Evolutionary conservation across 1,140 invertebrate genomes (phyloP), one percentile per base, ranked within the genome.

Genomic region (Aleiodes sp.): DNA sequence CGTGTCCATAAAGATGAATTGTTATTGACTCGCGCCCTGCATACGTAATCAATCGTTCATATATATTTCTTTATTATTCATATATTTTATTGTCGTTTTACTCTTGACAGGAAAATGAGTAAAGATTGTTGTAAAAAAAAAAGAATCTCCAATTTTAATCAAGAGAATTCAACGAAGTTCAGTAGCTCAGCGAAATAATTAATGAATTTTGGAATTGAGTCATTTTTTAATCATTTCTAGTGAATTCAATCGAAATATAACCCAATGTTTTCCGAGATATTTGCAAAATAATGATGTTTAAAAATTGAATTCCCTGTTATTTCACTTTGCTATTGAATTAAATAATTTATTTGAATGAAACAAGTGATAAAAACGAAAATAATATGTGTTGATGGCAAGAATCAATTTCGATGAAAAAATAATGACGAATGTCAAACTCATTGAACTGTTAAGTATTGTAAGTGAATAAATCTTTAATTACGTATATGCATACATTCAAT

Each of bases 1-100:
- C 71, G 68, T 80, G 75, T 75, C 81, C 83, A 84, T 83, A 78
- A 78, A 77, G 78, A 79, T 74, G 76, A 82, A 82, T 82, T 84
- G 75, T 80, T 80, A 78, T 80, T 76, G 77, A 71, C 76, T 74
- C 74, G 76, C 71, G 71, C 74, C 71, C 66, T 68, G 80, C 78
- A 83, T 83, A 82, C 80, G 74, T 82, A 80, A 84, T 81, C 70
- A 65, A 78, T 78, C 77, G 70, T 65, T 71, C 70, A 74, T 46
- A 65, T 31, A 16, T 33, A 52, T 72, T 39, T 60, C 14, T 21
- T 68, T 6, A 52, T 43, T 43, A 43, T 52, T 37, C 39, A 56
- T 33, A 57, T 66, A 21, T 21, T 26, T 24, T 21, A 56, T 43
- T 6, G 33, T 57, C 29, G 1, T 35, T 37, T n/a, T n/a, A 8